These are phyloP conservation scores for Mycetomoellerius zeteki DNA, from an alignment of 1,140 invertebrate genomes.

Conservation along the genomic window DNA sequence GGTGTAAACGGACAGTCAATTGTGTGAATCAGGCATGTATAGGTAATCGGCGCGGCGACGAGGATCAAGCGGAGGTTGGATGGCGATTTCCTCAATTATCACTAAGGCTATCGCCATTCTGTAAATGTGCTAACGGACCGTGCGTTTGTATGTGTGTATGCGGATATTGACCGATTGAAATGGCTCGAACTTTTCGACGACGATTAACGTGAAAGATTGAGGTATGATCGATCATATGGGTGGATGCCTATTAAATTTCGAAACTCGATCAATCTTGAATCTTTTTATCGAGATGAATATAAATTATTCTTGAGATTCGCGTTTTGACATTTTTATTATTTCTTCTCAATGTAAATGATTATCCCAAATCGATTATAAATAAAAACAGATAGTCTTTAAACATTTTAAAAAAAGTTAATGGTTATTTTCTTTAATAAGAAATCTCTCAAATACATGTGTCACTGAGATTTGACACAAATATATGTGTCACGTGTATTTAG, in stretches of 20 bases:
- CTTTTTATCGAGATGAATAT: neutral
- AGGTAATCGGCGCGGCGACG: neutral
- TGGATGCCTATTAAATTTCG: neutral
- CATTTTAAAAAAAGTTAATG: neutral
- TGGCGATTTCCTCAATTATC: slow-evolving; percentile 57
- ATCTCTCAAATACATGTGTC: neutral
- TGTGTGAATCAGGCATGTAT: slow-evolving; percentile 41
- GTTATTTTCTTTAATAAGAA: neutral
- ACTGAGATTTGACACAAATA: neutral
- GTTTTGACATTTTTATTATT: neutral
- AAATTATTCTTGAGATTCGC: neutral
- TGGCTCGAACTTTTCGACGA: neutral
- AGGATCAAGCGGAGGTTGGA: slow-evolving; percentile 50
- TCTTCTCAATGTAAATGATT: neutral
- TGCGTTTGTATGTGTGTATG: neutral
- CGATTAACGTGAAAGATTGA: slow-evolving; percentile 24
- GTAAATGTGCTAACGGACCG: neutral
- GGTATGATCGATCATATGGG: neutral
- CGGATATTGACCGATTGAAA: slow-evolving; percentile 41
- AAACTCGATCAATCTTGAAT: neutral
- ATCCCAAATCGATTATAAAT: neutral
- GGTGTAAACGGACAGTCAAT: slow-evolving; percentile 51
- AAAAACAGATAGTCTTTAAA: neutral
- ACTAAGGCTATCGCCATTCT: slow-evolving; percentile 11
- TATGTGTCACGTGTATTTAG: neutral